phyloP scores from a whole-genome alignment of 2,797 vertebrate genomes.

The Leontopithecus rosalia region DNA sequence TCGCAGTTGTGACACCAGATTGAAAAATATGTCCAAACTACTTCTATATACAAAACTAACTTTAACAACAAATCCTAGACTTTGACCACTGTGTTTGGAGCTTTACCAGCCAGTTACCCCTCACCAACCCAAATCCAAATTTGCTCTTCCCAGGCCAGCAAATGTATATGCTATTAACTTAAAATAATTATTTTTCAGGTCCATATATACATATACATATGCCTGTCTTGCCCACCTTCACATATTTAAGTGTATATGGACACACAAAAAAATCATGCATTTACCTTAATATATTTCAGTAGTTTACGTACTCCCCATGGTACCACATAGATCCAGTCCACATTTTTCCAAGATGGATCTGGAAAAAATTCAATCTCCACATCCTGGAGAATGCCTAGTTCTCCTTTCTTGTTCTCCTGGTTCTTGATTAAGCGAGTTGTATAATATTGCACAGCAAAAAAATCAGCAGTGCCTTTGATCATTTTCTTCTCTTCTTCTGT shows the following conservation, averaged over 20 bases:
- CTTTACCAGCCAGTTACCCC: not conserved
- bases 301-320: conserved; percentile 87
- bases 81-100: not conserved
- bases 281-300: conserved; percentile 90
- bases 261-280: not conserved
- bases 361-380: conserved; percentile 79
- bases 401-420: conserved; percentile 57
- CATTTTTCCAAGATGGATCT: conserved; percentile 87
- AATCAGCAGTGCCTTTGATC: conserved; percentile 89
- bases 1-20: not conserved
- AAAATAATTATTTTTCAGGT: not conserved
- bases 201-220: not conserved
- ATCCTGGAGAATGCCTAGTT: conserved; percentile 79
- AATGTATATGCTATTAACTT: not conserved
- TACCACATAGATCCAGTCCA: conserved; percentile 87
- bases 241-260: not conserved
- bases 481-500: conserved; percentile 83
- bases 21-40: not conserved
- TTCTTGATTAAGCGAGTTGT: conserved; percentile 86
- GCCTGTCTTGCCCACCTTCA: not conserved
- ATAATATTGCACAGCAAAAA: conserved; percentile 92
- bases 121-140: not conserved
- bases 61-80: not conserved
- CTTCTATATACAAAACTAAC: not conserved
- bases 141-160: not conserved